Conservation (phyloP, 1,140 invertebrate species). For the Dendrolimus punctatus region DNA sequence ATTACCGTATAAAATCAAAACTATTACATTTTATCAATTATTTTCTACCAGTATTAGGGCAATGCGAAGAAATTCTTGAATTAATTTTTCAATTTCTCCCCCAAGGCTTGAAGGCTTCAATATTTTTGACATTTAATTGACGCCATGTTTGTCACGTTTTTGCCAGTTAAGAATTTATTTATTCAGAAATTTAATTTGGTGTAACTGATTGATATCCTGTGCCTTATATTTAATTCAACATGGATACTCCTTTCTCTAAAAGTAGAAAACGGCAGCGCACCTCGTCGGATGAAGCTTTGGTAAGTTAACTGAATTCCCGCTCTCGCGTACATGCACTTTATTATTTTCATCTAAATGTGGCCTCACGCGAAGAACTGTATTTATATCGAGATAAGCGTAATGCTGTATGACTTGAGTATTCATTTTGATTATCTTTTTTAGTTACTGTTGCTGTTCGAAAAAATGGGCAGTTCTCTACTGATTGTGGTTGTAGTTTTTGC, state of each 20-base stretch:
- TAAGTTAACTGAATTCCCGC: slow-evolving; percentile 53
- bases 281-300: slow-evolving; percentile 31
- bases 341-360: slow-evolving; percentile 20
- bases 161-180: slow-evolving; percentile 44
- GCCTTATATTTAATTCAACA: slow-evolving; percentile 21
- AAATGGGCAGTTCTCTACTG: too few species aligned
- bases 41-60: too few species aligned
- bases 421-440: too few species aligned
- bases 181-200: slow-evolving; percentile 31
- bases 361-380: slow-evolving; percentile 38
- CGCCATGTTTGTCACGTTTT: slow-evolving; percentile 68
- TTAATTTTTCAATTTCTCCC: not conserved
- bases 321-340: slow-evolving; percentile 29
- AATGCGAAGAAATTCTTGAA: not conserved
- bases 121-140: slow-evolving; percentile 22
- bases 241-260: slow-evolving; percentile 31
- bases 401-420: too few species aligned
- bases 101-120: slow-evolving; percentile 8
- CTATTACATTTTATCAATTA: too few species aligned
- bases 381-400: slow-evolving; percentile 7
- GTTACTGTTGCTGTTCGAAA: too few species aligned
- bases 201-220: slow-evolving; percentile 15
- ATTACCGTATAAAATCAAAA: too few species aligned
- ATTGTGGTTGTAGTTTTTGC: slow-evolving; percentile 12
- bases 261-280: slow-evolving; percentile 33